A percentile compares a stretch with the other conserved stretches of the same genome.
Evolutionary conservation across 2,888 invertebrate genomes (phyloP).

Genomic region (Neoaliturus tenellus): DNA sequence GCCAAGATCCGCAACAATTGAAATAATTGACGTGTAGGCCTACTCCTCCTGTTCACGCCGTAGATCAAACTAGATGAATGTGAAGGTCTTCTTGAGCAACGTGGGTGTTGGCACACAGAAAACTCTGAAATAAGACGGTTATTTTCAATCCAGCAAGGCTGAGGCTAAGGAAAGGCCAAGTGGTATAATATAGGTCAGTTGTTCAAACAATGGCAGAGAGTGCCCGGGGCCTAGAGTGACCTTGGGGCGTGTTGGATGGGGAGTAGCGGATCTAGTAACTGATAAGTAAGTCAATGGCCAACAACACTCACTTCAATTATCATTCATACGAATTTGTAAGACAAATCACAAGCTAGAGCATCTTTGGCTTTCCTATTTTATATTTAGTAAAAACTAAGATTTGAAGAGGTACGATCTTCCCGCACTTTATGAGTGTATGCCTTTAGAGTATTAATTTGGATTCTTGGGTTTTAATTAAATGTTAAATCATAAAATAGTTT

Average conservation of each 20-base stretch:
- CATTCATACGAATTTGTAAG: no score
- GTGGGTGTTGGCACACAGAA: not conserved
- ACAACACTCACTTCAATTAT: no score
- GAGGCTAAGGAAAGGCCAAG: conserved; percentile 24
- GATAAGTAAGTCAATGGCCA: no score
- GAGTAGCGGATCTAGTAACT: not conserved
- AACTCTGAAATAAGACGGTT: not conserved
- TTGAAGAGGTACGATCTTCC: no score
- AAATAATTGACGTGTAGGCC: not conserved
- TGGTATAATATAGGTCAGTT: conserved; percentile 42
- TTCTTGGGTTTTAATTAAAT: no score
- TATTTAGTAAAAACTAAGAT: no score
- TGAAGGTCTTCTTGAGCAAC: conserved; percentile 13
- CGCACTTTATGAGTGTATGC: no score
- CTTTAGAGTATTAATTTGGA: no score
- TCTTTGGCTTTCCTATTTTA: no score
- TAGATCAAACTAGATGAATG: conserved; percentile 10
- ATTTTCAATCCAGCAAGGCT: conserved; percentile 30
- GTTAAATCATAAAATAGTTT: no score
- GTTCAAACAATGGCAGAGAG: conserved; percentile 31
- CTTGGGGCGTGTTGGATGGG: not conserved
- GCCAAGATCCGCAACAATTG: not conserved
- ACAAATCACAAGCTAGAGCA: no score
- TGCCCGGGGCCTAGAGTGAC: not conserved
- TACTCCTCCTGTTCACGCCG: not conserved